Conservation (phyloP, 2,888 invertebrate species). For the Mesodorylaimus sp. region DNA sequence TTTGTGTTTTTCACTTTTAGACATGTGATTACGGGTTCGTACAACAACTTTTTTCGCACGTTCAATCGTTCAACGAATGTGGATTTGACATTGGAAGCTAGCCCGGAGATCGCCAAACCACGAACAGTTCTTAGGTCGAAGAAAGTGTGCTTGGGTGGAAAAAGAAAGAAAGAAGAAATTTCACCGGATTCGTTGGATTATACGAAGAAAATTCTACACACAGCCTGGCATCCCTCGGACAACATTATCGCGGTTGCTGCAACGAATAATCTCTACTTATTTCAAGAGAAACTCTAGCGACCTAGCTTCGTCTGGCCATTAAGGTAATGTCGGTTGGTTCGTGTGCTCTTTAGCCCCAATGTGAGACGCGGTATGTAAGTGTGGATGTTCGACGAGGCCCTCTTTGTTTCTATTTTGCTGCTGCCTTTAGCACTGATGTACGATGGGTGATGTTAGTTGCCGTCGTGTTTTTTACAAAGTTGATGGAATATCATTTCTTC, state of each 20-base stretch:
- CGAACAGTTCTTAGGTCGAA: conserved; percentile 77
- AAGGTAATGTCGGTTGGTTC: no score
- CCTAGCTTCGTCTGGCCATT: no score
- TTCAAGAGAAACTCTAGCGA: conserved; percentile 52
- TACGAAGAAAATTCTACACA: conserved; percentile 93
- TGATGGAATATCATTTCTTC: no score
- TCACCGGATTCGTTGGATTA: conserved; percentile 80
- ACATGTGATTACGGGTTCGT: conserved; percentile 96
- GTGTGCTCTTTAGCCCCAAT: no score
- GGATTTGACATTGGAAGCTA: conserved; percentile 84
- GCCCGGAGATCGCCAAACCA: conserved; percentile 81
- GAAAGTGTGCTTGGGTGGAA: conserved; percentile 55
- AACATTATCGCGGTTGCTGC: conserved; percentile 97
- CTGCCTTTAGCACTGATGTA: no score
- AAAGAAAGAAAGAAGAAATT: conserved; percentile 52
- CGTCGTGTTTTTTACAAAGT: no score
- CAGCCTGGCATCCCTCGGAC: conserved; percentile 97
- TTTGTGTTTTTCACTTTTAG: no score
- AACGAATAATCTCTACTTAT: conserved; percentile 90
- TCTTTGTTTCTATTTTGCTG: no score
- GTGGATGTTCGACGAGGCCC: no score
- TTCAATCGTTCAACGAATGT: conserved; percentile 68
- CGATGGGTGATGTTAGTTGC: no score
- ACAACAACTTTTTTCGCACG: conserved; percentile 95
- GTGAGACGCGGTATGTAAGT: no score